Conservation (phyloP, 1,140 invertebrate genomes). For the Bactericera cockerelli region DNA sequence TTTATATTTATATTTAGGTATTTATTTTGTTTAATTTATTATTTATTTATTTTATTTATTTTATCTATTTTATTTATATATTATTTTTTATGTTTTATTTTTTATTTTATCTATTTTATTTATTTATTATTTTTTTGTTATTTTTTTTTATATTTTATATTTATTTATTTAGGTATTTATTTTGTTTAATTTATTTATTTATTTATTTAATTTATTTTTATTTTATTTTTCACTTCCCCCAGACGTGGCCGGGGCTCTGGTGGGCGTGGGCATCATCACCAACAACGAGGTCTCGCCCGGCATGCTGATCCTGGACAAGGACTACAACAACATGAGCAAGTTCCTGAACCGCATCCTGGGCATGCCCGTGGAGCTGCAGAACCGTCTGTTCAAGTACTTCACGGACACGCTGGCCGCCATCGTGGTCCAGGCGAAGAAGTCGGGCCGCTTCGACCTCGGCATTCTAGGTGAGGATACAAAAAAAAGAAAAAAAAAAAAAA, state of each 20-base stretch:
- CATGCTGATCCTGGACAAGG: slow-evolving; percentile 74
- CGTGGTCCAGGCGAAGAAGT: slow-evolving; percentile 63
- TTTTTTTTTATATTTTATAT: too few relatives aligned
- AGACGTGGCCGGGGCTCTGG: slow-evolving; percentile 75
- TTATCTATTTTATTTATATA: too few relatives aligned
- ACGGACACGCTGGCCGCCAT: slow-evolving; percentile 83
- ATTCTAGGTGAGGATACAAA: slow-evolving; percentile 66
- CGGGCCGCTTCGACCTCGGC: slow-evolving; percentile 67
- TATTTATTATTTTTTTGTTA: too few relatives aligned
- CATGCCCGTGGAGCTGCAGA: slow-evolving; percentile 92
- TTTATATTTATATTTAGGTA: too few relatives aligned
- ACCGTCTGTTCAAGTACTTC: slow-evolving; percentile 94
- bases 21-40: too few relatives aligned
- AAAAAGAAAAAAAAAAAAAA: too few relatives aligned
- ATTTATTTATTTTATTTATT: too few relatives aligned
- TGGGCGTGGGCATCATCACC: slow-evolving; percentile 82
- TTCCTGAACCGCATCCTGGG: slow-evolving; percentile 96
- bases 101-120: too few relatives aligned
- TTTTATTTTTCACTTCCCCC: slow-evolving; percentile 22
- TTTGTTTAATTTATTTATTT: too few relatives aligned
- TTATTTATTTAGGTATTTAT: too few relatives aligned
- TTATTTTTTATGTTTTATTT: too few relatives aligned
- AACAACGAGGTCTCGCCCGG: slow-evolving; percentile 66
- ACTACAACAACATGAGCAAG: slow-evolving; percentile 96
- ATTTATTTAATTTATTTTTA: too few relatives aligned